Evolutionary conservation across 2,888 invertebrate species (phyloP), one percentile per base, ranked within the genome.

Genomic region (Apoda limacodes): DNA sequence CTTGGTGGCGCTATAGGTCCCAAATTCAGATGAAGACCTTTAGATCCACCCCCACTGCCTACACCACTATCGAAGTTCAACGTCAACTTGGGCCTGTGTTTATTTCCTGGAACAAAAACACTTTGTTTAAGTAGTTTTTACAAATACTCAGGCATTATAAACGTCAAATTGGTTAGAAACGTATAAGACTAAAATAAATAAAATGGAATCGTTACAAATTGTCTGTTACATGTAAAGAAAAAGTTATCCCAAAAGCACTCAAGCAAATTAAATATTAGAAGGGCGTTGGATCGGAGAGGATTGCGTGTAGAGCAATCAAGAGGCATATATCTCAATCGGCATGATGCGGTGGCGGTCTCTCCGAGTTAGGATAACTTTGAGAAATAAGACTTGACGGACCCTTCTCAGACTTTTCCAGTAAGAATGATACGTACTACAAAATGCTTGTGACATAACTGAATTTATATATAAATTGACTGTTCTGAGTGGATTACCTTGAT

Each of bases 1-100:
- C 88, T 86, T 28, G 88, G 85, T 34, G 86, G 86, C 35, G 83
- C 83, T 48, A 81, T 74, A 40, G 83, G 85, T 55, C 85, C 84
- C 48, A 92, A 82, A 75, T 91, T 91, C 54, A 92, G 82, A 52
- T 88, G 90, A 52, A 92, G 70, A 56, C 85, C 85, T 48, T 82
- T 66, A 48, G 72, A 61, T 62, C 67, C 60, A 22, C 71, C 49
- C 13, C 71, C 65, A 50, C 72, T 67, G 60, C 82, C 60, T 63
- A 69, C 65, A 54, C 78, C 81, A 40, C 82, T 67, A 43, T 85
- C 86, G 34, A 92, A 84, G 70, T 91, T 90, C 53, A 92, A 78
- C 33, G 90, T 89, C 54, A 92, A 78, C 67, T 89, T 90, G 46
- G 88, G 86, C 46, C 86, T 85, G 64, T 85, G 86, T 45, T 82